Evolutionary conservation across 2,113 vertebrate genomes (phyloP).

Genomic region (Clarias macrocephalus): DNA sequence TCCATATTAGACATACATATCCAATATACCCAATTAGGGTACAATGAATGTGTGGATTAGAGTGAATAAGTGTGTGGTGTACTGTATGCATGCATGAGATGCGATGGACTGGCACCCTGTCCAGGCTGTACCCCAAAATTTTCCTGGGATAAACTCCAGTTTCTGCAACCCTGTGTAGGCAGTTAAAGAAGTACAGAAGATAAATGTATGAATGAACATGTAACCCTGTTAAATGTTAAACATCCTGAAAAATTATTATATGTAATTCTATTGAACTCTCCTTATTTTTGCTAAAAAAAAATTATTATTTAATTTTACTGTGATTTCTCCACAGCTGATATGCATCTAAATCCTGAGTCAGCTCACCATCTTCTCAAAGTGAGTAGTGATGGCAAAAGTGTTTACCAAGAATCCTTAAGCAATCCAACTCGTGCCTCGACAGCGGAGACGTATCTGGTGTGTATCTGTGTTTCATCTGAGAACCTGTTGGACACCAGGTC

Average conservation of each 20-base stretch:
- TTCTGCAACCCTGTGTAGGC: too few species aligned
- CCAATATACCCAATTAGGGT: too few species aligned
- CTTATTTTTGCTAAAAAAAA: not conserved
- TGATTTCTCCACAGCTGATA: conserved; percentile 8
- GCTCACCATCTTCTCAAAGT: conserved; percentile 22
- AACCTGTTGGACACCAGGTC: conserved; percentile 18
- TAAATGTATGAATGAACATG: not conserved
- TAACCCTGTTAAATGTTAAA: too few species aligned
- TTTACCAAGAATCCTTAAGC: not conserved
- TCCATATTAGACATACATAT: too few species aligned
- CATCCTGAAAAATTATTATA: not conserved
- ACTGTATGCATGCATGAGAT: not conserved
- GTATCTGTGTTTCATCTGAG: conserved; percentile 34
- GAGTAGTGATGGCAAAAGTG: conserved; percentile 14
- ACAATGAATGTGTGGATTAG: too few species aligned
- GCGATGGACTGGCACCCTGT: too few species aligned
- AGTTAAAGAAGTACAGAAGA: too few species aligned
- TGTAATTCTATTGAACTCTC: not conserved
- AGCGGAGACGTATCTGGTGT: conserved; percentile 14
- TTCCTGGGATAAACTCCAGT: too few species aligned
- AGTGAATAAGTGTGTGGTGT: too few species aligned
- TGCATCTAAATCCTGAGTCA: conserved; percentile 17
- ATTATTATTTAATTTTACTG: not conserved
- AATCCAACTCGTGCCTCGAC: not conserved
- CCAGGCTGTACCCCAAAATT: too few species aligned